Percentiles rank a stretch among this genome's conserved stretches.
These are phyloP conservation scores for Hylyphantes graminicola DNA, from an alignment of 1,140 invertebrate genomes.

Conservation along the genomic window DNA sequence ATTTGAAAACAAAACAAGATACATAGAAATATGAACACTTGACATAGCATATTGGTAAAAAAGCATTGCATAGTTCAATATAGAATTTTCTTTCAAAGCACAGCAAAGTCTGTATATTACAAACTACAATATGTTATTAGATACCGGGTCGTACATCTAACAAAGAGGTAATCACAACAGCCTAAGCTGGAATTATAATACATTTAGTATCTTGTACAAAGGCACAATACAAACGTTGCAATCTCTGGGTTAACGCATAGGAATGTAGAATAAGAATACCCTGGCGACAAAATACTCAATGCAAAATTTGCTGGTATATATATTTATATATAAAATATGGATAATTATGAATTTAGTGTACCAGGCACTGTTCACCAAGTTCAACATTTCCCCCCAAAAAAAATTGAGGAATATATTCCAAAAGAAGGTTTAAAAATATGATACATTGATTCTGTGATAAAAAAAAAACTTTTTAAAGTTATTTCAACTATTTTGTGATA, in stretches of 20 bases:
- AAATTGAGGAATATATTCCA: too few species aligned
- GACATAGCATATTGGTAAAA: not conserved
- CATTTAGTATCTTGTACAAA: conserved; percentile 16
- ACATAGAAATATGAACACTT: not conserved
- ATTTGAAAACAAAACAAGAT: conserved; percentile 27
- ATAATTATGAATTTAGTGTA: too few species aligned
- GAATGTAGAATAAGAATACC: conserved; percentile 48
- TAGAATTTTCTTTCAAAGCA: not conserved
- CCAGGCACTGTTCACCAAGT: too few species aligned
- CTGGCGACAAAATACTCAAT: conserved; percentile 21
- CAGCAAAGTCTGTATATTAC: not conserved
- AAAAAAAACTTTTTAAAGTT: too few species aligned
- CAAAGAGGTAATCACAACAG: not conserved
- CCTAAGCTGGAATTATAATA: conserved; percentile 5
- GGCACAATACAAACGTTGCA: conserved; percentile 4
- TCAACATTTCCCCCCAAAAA: too few species aligned
- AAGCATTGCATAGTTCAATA: not conserved
- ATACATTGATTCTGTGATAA: too few species aligned
- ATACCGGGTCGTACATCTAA: not conserved
- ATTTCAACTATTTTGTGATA: too few species aligned
- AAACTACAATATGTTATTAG: not conserved
- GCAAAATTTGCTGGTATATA: conserved; percentile 42
- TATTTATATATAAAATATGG: conserved; percentile 37
- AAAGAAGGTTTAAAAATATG: too few species aligned
- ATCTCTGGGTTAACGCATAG: conserved; percentile 24